Percentiles rank a stretch among this genome's conserved stretches.
These are phyloP conservation scores for Prunella strophiata DNA, from an alignment of 2,797 vertebrate species.

Conservation along the genomic window DNA sequence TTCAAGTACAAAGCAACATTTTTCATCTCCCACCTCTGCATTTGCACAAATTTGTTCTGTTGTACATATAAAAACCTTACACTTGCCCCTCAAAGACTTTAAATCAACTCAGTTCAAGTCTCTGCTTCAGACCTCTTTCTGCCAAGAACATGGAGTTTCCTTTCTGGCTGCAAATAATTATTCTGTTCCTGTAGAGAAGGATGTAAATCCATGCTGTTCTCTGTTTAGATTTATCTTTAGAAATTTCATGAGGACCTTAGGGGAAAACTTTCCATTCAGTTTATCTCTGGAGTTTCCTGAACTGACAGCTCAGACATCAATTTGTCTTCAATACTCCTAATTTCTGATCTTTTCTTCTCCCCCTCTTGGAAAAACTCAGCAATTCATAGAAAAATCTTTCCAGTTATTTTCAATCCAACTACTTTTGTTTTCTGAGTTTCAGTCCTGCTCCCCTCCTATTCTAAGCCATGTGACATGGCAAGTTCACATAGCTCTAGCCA, in stretches of 20 bases:
- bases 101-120: slow-evolving; percentile 5
- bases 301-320: slow-evolving; percentile 45
- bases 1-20: neutral
- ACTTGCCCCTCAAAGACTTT: neutral
- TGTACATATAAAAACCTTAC: neutral
- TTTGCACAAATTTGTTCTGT: neutral
- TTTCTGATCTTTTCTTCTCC: slow-evolving; percentile 48
- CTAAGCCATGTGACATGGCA: neutral
- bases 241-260: slow-evolving; percentile 51
- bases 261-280: slow-evolving; percentile 55
- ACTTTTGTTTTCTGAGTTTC: neutral
- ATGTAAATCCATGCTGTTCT: slow-evolving; percentile 50
- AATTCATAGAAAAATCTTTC: neutral
- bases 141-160: slow-evolving; percentile 53
- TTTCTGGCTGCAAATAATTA: slow-evolving; percentile 58
- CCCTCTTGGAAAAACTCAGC: slow-evolving; percentile 16
- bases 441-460: neutral
- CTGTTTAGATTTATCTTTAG: slow-evolving; percentile 49
- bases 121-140: neutral
- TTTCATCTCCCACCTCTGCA: neutral
- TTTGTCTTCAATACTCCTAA: slow-evolving; percentile 43
- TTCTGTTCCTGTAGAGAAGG: slow-evolving; percentile 55
- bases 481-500: neutral
- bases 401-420: neutral
- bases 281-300: slow-evolving; percentile 56